Percentiles rank a stretch among this genome's conserved stretches.
Conservation (phyloP, 1,140 invertebrate species). For the Cardiocondyla obscurior region DNA sequence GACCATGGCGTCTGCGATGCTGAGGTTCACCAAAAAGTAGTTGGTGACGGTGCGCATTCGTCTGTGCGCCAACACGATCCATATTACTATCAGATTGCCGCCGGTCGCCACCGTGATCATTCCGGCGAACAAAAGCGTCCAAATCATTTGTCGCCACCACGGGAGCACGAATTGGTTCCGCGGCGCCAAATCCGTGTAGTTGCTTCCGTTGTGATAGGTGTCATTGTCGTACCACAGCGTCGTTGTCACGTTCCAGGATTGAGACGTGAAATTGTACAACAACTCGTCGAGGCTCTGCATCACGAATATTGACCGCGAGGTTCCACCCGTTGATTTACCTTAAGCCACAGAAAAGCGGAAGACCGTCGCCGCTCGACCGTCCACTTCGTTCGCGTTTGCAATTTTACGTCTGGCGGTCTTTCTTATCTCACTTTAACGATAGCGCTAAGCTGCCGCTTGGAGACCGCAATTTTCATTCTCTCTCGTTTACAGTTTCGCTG, state of each 20-base stretch:
- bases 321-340: neutral
- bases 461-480: neutral
- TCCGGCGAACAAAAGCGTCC: constrained; percentile 92
- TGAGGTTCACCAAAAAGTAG: constrained; percentile 97
- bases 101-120: constrained; percentile 97
- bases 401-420: neutral
- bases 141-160: constrained; percentile 93
- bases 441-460: neutral
- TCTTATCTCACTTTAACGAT: neutral
- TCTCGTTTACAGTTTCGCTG: neutral
- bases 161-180: constrained; percentile 89
- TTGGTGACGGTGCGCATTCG: constrained; percentile 98
- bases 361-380: neutral
- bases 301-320: neutral
- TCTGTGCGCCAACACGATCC: constrained; percentile 95
- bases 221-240: constrained; percentile 63
- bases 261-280: constrained; percentile 62
- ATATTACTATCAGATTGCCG: constrained; percentile 97
- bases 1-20: constrained; percentile 95
- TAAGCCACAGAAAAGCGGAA: neutral
- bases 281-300: constrained; percentile 70
- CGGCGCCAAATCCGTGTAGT: constrained; percentile 70
- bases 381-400: neutral
- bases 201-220: constrained; percentile 70
- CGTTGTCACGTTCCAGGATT: constrained; percentile 63